Percentiles rank a stretch among this genome's conserved stretches.
Evolutionary conservation across 2,888 invertebrate species (phyloP).

Genomic region (Gymnosoma rotundatum): DNA sequence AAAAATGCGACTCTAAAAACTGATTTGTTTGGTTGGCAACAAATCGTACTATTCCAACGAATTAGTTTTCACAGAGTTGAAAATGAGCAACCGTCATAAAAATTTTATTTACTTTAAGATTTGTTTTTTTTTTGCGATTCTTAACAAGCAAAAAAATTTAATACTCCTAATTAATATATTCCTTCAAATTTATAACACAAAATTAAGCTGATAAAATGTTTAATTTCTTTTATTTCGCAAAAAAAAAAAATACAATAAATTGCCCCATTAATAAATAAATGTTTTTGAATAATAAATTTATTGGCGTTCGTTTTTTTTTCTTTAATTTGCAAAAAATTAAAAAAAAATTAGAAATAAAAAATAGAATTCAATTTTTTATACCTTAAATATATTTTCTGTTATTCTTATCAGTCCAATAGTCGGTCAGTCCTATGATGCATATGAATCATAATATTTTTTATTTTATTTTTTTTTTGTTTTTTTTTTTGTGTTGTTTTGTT

Average conservation of each 20-base stretch:
- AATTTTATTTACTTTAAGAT: constrained; percentile 7
- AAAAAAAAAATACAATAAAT: neutral
- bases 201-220: constrained; percentile 16
- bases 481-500: too few species aligned
- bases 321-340: constrained; percentile 10
- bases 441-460: constrained; percentile 19
- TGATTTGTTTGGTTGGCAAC: neutral
- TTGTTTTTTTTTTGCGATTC: neutral
- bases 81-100: neutral
- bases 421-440: constrained; percentile 9
- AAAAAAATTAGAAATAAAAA: neutral
- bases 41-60: neutral
- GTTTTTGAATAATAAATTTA: neutral
- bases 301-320: neutral
- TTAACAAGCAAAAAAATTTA: neutral
- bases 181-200: neutral
- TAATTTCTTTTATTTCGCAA: neutral
- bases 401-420: constrained; percentile 42
- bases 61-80: neutral
- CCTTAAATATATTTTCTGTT: neutral
- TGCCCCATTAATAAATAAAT: constrained; percentile 3
- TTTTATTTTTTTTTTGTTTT: too few species aligned
- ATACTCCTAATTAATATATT: constrained; percentile 3
- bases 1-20: neutral
- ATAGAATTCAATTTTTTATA: neutral